These are phyloP conservation scores for Coenobita brevimanus DNA, from an alignment of 1,140 invertebrate genomes.

Conservation along the genomic window DNA sequence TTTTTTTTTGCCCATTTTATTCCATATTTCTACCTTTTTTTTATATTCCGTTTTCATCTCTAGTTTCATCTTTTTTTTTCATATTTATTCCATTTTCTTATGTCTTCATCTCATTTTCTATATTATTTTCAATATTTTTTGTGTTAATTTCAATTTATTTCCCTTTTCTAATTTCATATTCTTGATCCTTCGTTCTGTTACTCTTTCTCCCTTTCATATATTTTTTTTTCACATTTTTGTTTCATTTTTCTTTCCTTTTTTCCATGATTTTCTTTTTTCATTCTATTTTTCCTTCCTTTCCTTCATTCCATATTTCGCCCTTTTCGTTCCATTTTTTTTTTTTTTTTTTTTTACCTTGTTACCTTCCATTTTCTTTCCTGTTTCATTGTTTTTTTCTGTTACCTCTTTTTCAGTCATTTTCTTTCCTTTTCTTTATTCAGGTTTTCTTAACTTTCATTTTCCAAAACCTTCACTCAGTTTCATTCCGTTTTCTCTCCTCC, in stretches of 20 bases:
- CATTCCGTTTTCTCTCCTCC: too few species aligned
- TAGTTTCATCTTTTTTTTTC: too few species aligned
- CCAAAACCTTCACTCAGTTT: too few species aligned
- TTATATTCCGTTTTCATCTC: not conserved
- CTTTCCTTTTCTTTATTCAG: too few species aligned
- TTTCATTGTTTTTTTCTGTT: not conserved
- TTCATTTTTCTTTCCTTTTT: not conserved
- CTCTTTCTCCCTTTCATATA: not conserved
- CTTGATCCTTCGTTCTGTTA: not conserved
- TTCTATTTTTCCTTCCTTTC: not conserved
- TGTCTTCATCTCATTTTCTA: not conserved
- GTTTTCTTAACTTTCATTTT: too few species aligned
- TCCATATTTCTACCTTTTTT: not conserved
- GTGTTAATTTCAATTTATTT: not conserved
- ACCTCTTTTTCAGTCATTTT: too few species aligned
- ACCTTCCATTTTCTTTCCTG: conserved; percentile 1
- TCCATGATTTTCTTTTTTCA: not conserved
- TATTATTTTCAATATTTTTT: not conserved
- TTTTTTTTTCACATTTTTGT: not conserved
- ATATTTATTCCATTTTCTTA: not conserved
- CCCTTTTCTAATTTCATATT: not conserved
- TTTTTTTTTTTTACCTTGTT: conserved; percentile 16
- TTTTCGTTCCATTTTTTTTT: not conserved
- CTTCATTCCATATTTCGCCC: not conserved
- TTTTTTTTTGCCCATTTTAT: not conserved